These are phyloP conservation scores for Phataginus tetradactyla DNA, from an alignment of 2,797 vertebrate species.

Conservation along the genomic window DNA sequence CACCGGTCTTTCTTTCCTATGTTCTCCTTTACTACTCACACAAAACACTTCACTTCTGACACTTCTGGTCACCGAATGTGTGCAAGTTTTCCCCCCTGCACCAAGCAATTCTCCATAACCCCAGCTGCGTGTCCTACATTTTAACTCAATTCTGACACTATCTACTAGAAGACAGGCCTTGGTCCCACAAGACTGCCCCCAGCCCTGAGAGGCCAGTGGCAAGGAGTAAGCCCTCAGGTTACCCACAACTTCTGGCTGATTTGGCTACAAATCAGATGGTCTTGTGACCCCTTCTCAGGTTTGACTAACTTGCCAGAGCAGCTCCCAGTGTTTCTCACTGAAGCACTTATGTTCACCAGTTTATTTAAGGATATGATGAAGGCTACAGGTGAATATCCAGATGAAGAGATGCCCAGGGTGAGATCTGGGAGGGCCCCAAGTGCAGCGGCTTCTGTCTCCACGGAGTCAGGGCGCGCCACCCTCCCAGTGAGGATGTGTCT, in stretches of 20 bases:
- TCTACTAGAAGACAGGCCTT: background rate
- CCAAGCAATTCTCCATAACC: background rate
- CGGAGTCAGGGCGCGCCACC: too few species aligned
- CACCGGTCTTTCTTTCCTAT: background rate
- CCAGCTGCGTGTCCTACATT: background rate
- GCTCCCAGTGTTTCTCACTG: background rate
- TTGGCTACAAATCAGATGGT: background rate
- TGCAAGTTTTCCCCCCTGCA: background rate
- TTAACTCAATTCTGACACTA: background rate
- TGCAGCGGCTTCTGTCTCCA: too few species aligned
- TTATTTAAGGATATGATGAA: background rate
- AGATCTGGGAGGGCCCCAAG: background rate
- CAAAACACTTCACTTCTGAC: background rate
- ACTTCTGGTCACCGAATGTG: background rate
- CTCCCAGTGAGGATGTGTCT: background rate
- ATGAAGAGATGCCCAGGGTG: background rate
- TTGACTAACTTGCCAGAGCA: background rate
- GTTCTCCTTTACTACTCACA: background rate
- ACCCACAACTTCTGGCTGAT: background rate
- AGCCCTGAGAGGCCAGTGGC: background rate
- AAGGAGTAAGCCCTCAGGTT: background rate
- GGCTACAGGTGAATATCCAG: background rate
- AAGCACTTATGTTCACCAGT: background rate
- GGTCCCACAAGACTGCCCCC: background rate
- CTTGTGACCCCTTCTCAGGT: background rate